A percentile compares a stretch with the other conserved stretches of the same genome.
Conservation (phyloP, 2,888 invertebrate genomes). For the Drosophila mercatorum region DNA sequence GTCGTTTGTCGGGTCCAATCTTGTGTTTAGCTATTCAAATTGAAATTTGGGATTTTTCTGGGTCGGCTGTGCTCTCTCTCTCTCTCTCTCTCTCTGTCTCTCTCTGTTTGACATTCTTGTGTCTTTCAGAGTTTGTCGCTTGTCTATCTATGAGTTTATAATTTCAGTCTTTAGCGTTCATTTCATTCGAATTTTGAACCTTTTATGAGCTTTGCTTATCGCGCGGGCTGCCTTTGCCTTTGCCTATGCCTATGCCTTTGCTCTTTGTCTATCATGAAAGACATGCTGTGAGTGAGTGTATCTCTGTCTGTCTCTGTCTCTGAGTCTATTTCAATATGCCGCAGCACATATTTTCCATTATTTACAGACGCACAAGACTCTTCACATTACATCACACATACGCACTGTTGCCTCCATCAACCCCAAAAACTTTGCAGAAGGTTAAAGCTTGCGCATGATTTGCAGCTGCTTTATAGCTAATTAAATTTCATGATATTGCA, state of each 20-base stretch:
- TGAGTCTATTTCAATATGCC: neutral
- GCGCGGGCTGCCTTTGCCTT: constrained; percentile 6
- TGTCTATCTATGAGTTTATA: constrained; percentile 48
- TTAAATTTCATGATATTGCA: constrained; percentile 23
- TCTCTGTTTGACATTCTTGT: constrained; percentile 44
- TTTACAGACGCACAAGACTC: constrained; percentile 16
- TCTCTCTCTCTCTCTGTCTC: constrained; percentile 25
- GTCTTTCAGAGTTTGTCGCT: constrained; percentile 39
- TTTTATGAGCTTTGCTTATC: constrained; percentile 57
- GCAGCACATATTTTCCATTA: constrained; percentile 25
- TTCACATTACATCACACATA: constrained; percentile 14
- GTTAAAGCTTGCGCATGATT: constrained; percentile 33
- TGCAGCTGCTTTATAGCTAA: constrained; percentile 22
- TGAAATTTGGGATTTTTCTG: constrained; percentile 24
- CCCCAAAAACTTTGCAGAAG: constrained; percentile 10
- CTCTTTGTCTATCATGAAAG: constrained; percentile 17
- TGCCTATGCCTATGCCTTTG: neutral
- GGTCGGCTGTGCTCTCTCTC: constrained; percentile 18
- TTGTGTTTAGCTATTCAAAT: constrained; percentile 16
- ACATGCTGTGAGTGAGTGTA: neutral
- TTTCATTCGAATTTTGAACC: constrained; percentile 55
- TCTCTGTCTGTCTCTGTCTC: neutral
- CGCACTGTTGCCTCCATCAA: constrained; percentile 17
- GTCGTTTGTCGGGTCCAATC: neutral
- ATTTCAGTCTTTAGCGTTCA: constrained; percentile 45